phyloP scores from a whole-genome alignment of 2,797 vertebrate species.

The Triplophysa yarkandensis region DNA sequence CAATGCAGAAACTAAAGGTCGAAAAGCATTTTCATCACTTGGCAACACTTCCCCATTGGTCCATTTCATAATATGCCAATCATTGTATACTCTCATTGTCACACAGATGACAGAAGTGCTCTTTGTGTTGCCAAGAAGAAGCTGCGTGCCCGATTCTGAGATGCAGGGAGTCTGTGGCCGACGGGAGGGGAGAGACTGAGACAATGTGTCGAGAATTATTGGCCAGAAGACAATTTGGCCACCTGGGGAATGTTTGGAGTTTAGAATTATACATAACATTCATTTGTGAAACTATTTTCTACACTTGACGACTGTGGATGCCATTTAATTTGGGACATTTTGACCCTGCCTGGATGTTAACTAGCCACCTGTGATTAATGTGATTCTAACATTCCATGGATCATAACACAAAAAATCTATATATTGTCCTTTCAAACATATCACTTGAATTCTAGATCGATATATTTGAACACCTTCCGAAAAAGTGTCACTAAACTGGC shows the following conservation, averaged over 20 bases:
- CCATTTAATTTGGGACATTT: not conserved
- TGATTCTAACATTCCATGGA: no score
- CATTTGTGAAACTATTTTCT: not conserved
- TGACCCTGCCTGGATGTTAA: not conserved
- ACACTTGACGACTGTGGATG: not conserved
- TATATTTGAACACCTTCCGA: no score
- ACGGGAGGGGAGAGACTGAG: conserved; percentile 53
- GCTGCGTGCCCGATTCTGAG: conserved; percentile 73
- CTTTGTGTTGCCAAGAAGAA: conserved; percentile 71
- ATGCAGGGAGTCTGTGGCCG: conserved; percentile 65
- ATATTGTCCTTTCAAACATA: no score
- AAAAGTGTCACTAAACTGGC: no score
- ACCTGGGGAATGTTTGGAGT: conserved; percentile 55
- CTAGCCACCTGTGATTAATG: not conserved
- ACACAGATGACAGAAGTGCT: conserved; percentile 67
- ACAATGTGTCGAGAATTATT: conserved; percentile 69
- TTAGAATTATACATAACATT: not conserved
- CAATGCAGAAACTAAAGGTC: conserved; percentile 61
- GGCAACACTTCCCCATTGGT: conserved; percentile 67
- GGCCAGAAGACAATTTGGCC: conserved; percentile 58
- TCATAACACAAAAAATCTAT: no score
- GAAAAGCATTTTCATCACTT: conserved; percentile 53
- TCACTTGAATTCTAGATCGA: no score
- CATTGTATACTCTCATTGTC: conserved; percentile 67
- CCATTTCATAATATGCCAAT: conserved; percentile 74